Percentiles rank a stretch among this genome's conserved stretches.
These are phyloP conservation scores for Agrotis clavis DNA, from an alignment of 2,888 invertebrate species.

Conservation along the genomic window DNA sequence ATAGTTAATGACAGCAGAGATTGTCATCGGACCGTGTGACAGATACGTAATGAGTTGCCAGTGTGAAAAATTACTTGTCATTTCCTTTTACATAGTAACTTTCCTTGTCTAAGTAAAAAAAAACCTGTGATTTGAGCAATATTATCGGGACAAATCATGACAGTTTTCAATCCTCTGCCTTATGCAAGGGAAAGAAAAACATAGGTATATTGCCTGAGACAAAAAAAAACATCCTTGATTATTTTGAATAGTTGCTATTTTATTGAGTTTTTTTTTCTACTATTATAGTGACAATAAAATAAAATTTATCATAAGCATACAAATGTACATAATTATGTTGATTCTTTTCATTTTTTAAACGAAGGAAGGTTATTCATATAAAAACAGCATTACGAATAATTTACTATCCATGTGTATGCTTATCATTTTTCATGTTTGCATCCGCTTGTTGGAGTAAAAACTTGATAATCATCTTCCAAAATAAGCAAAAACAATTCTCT, in stretches of 20 bases:
- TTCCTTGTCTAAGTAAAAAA: constrained; percentile 41
- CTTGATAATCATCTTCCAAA: constrained; percentile 27
- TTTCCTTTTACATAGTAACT: constrained; percentile 51
- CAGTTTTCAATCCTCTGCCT: neutral
- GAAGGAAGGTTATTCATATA: neutral
- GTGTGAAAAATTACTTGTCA: constrained; percentile 76
- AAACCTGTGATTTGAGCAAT: neutral
- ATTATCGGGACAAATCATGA: neutral
- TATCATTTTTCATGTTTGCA: constrained; percentile 1
- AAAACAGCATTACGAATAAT: constrained; percentile 8
- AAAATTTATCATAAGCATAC: neutral
- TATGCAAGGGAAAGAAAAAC: neutral
- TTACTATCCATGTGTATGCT: neutral
- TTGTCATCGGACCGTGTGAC: constrained; percentile 75
- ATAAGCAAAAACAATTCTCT: neutral
- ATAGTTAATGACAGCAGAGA: constrained; percentile 71
- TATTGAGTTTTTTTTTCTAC: neutral
- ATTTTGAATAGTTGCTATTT: constrained; percentile 18
- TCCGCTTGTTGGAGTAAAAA: constrained; percentile 8
- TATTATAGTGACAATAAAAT: neutral
- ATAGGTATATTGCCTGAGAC: neutral
- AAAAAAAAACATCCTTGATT: neutral
- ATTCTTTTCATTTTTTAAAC: constrained; percentile 1
- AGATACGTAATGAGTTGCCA: constrained; percentile 75
- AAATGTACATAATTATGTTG: neutral